These are phyloP conservation scores for Belonocnema kinseyi DNA, from an alignment of 1,140 invertebrate species.

Conservation along the genomic window DNA sequence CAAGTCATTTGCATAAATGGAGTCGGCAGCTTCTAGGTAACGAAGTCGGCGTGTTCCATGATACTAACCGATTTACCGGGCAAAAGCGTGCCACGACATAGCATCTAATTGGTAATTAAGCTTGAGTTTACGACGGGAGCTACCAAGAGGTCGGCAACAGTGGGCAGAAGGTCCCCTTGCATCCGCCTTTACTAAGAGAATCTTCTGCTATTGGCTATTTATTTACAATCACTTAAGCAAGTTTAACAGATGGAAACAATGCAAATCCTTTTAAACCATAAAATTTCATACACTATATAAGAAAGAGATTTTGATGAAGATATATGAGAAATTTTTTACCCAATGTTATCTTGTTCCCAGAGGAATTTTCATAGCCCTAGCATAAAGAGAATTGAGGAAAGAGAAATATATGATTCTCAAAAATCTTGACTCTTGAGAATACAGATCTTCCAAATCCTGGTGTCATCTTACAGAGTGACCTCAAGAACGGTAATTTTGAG, in stretches of 20 bases:
- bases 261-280: too few species aligned
- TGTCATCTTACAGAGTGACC: conserved; percentile 11
- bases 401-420: not conserved
- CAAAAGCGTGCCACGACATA: conserved; percentile 69
- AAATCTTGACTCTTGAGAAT: not conserved
- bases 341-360: not conserved
- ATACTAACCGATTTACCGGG: conserved; percentile 70
- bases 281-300: not conserved
- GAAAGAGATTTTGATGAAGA: not conserved
- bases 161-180: conserved; percentile 34
- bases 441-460: not conserved
- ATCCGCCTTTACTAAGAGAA: too few species aligned
- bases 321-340: not conserved
- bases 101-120: conserved; percentile 75
- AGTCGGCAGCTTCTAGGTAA: conserved; percentile 40
- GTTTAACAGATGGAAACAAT: too few species aligned
- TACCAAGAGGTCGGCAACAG: conserved; percentile 45
- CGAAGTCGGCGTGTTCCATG: conserved; percentile 60
- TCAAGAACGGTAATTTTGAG: conserved; percentile 9
- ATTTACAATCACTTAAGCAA: too few species aligned
- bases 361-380: not conserved
- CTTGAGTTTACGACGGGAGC: conserved; percentile 65
- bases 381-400: not conserved
- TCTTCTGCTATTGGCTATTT: too few species aligned
- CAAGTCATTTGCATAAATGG: conserved; percentile 53